A percentile compares a stretch with the other conserved stretches of the same genome.
phyloP scores from a whole-genome alignment of 2,797 vertebrate species.

The Coregonus suidteri region DNA sequence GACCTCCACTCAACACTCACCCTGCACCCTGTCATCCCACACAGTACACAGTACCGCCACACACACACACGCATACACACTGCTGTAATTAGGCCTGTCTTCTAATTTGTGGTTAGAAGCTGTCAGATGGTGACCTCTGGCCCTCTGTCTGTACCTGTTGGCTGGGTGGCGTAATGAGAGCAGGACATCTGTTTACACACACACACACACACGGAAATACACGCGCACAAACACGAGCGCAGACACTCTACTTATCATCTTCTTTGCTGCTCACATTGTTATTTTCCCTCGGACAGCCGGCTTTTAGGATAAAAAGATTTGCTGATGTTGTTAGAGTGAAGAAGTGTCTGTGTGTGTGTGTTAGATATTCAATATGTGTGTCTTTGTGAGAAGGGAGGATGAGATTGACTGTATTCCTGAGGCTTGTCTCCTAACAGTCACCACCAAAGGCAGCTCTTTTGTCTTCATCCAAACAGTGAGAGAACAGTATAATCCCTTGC shows the following conservation, averaged over 20 bases:
- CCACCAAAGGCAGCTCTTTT: slow-evolving; percentile 20
- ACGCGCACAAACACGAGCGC: too few relatives aligned
- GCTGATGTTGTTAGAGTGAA: slow-evolving; percentile 25
- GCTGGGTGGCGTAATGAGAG: slow-evolving; percentile 1
- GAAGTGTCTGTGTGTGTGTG: slow-evolving; percentile 6
- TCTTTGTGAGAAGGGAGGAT: slow-evolving; percentile 16
- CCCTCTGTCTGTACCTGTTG: slow-evolving; percentile 65
- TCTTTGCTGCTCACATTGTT: too few relatives aligned
- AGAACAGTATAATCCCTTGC: slow-evolving; percentile 44
- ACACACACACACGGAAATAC: neutral
- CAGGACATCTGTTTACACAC: neutral
- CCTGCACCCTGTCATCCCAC: slow-evolving; percentile 43
- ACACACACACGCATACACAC: slow-evolving; percentile 10
- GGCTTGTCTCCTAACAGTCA: neutral
- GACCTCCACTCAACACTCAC: slow-evolving; percentile 37
- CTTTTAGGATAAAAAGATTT: slow-evolving; percentile 45
- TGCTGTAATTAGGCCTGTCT: slow-evolving; percentile 20
- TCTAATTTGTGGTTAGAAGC: slow-evolving; percentile 69
- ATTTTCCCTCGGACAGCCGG: slow-evolving; percentile 15
- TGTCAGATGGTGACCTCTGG: slow-evolving; percentile 69
- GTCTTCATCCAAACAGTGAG: slow-evolving; percentile 45
- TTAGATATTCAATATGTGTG: slow-evolving; percentile 1
- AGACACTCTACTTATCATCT: too few relatives aligned
- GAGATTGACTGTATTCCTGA: slow-evolving; percentile 15
- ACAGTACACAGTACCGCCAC: neutral